phyloP scores from a whole-genome alignment of 2,113 vertebrate genomes.

The Gallinago paraguaiae region DNA sequence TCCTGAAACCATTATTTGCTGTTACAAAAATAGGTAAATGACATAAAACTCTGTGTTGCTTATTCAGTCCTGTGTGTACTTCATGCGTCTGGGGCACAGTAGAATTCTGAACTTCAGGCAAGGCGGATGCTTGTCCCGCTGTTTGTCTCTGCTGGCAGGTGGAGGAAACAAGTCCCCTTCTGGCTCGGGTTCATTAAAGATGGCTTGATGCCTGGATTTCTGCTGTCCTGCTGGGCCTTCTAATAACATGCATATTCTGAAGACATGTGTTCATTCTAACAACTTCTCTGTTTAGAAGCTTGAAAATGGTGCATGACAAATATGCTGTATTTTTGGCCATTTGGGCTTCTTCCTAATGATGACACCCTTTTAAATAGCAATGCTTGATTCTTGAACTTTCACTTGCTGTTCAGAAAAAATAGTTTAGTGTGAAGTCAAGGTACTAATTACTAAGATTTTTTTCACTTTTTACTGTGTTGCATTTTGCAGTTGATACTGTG shows the following conservation, averaged over 20 bases:
- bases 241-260: neutral
- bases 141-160: neutral
- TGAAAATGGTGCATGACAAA: neutral
- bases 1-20: neutral
- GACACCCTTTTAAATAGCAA: neutral
- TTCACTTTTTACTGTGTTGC: neutral
- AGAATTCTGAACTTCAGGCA: neutral
- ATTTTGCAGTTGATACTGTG: neutral
- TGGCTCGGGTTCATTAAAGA: neutral
- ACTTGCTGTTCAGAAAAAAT: neutral
- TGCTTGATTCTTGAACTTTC: neutral
- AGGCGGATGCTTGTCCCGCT: neutral
- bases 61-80: neutral
- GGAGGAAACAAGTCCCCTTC: neutral
- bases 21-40: neutral
- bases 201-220: constrained; percentile 9
- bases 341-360: neutral
- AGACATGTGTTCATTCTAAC: neutral
- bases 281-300: neutral
- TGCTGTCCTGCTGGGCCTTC: neutral
- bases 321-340: neutral
- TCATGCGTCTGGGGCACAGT: neutral
- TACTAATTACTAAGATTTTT: neutral
- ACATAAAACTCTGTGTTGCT: neutral
- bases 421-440: neutral